Conservation (phyloP, 2,888 invertebrate species). For the Sinohyriopsis cumingii region DNA sequence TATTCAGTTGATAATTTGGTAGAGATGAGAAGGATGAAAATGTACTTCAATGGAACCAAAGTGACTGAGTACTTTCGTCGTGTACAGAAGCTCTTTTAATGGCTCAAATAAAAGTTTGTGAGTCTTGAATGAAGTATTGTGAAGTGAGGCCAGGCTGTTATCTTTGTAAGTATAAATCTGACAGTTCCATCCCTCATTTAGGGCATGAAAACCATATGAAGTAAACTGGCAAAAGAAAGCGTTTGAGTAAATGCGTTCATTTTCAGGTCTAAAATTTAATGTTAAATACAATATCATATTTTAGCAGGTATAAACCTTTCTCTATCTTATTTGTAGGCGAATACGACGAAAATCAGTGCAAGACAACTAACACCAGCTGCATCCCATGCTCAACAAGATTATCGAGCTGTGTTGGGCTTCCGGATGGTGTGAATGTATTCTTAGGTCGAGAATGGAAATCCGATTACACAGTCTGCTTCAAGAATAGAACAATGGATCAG, state of each 20-base stretch:
- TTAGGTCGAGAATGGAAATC: constrained; percentile 25
- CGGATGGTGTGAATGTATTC: constrained; percentile 36
- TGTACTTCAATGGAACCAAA: too few relatives aligned
- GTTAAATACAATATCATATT: background rate
- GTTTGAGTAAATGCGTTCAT: too few relatives aligned
- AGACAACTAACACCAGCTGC: constrained; percentile 22
- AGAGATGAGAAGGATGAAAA: too few relatives aligned
- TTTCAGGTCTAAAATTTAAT: too few relatives aligned
- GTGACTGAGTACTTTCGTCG: constrained; percentile 7
- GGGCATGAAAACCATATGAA: too few relatives aligned
- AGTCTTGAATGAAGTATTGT: too few relatives aligned
- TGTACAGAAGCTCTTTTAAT: background rate
- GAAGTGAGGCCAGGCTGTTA: background rate
- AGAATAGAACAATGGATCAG: constrained; percentile 35
- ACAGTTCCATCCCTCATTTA: too few relatives aligned
- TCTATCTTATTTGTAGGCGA: constrained; percentile 32
- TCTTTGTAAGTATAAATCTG: background rate
- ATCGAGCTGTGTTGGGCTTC: constrained; percentile 38
- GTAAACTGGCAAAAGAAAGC: too few relatives aligned
- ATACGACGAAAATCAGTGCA: constrained; percentile 39
- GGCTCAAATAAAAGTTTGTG: too few relatives aligned
- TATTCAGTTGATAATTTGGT: too few relatives aligned
- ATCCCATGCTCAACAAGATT: constrained; percentile 34
- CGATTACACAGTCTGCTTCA: constrained; percentile 31
- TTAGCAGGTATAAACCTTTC: background rate